Percentiles rank a stretch among this genome's conserved stretches.
These are phyloP conservation scores for Pinna nobilis DNA, from an alignment of 1,140 invertebrate genomes.

Conservation along the genomic window DNA sequence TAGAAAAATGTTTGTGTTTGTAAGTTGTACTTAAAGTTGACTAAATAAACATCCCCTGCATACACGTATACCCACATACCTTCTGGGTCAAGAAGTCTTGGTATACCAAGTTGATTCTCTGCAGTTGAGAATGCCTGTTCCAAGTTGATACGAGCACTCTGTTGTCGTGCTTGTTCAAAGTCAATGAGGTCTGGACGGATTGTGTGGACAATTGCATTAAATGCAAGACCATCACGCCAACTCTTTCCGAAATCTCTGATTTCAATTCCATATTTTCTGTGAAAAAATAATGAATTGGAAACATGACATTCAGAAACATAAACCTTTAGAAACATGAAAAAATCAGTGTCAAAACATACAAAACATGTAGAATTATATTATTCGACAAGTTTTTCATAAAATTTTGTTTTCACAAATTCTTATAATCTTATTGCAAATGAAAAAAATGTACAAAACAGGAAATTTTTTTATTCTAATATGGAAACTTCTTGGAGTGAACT, in stretches of 20 bases:
- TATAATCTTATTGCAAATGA: too few relatives aligned
- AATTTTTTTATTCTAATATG: too few relatives aligned
- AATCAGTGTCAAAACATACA: too few relatives aligned
- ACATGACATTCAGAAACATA: background rate
- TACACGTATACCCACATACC: slow-evolving; percentile 70
- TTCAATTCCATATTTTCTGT: slow-evolving; percentile 88
- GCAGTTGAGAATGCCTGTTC: slow-evolving; percentile 96
- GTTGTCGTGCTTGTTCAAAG: slow-evolving; percentile 75
- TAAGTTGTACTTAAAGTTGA: too few relatives aligned
- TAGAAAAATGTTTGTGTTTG: background rate
- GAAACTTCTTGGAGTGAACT: too few relatives aligned
- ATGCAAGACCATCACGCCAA: slow-evolving; percentile 98
- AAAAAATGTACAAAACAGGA: too few relatives aligned
- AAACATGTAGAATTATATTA: too few relatives aligned
- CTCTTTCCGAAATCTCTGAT: slow-evolving; percentile 96
- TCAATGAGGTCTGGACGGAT: slow-evolving; percentile 96
- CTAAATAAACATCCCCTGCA: too few relatives aligned
- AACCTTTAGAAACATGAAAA: too few relatives aligned
- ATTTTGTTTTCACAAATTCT: too few relatives aligned
- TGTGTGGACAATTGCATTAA: slow-evolving; percentile 95
- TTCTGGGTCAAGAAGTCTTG: slow-evolving; percentile 93
- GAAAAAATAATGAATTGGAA: slow-evolving; percentile 38
- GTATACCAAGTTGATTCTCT: slow-evolving; percentile 93
- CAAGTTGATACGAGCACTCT: slow-evolving; percentile 80
- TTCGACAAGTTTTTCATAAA: too few relatives aligned